Percentiles rank a stretch among this genome's conserved stretches.
phyloP scores from a whole-genome alignment of 2,113 vertebrate species.

The Camelus dromedarius region DNA sequence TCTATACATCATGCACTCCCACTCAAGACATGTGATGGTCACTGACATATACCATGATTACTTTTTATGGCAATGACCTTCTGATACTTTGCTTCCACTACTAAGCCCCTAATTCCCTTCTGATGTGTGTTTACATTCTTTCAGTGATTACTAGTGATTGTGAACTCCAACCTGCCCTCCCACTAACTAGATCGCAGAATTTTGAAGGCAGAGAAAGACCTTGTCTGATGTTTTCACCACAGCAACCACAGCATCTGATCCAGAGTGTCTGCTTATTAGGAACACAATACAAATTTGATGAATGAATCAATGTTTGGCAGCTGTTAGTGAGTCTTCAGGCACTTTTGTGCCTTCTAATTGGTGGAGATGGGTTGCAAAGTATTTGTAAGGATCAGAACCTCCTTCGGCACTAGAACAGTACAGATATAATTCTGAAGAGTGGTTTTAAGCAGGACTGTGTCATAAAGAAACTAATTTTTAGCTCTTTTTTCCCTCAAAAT shows the following conservation, averaged over 20 bases:
- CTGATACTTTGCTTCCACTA: background rate
- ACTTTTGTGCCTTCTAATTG: background rate
- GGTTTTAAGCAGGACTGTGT: background rate
- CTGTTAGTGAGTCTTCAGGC: background rate
- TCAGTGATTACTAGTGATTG: background rate
- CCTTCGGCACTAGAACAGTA: background rate
- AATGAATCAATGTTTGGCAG: background rate
- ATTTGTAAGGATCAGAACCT: background rate
- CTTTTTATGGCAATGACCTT: background rate
- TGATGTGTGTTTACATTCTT: background rate
- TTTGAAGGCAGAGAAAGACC: background rate
- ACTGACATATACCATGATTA: background rate
- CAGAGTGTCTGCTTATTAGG: background rate
- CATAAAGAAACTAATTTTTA: slow-evolving; percentile 58
- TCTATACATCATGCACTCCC: background rate
- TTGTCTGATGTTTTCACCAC: background rate
- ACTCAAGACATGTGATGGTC: background rate
- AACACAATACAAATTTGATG: background rate
- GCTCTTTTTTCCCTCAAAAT: slow-evolving; percentile 1
- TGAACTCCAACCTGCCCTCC: background rate
- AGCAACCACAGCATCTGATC: background rate
- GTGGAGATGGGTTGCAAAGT: background rate
- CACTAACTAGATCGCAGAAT: background rate
- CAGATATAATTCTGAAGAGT: slow-evolving; percentile 3
- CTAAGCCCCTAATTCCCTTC: background rate